Conservation (phyloP, 2,113 vertebrate species). For the Morone chrysops region DNA sequence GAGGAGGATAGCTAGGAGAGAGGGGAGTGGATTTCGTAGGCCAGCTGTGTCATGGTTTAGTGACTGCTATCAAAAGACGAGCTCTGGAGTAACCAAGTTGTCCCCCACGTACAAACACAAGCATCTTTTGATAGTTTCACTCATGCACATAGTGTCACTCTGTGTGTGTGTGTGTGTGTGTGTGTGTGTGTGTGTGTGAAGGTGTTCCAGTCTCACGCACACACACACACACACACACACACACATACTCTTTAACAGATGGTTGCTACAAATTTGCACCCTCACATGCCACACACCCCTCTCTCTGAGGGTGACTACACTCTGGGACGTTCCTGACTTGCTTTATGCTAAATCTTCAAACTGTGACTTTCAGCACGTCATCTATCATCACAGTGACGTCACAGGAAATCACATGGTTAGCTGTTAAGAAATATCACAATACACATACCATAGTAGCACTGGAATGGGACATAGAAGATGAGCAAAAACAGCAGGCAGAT, state of each 20-base stretch:
- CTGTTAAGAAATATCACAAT: neutral
- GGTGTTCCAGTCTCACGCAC: neutral
- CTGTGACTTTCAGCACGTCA: slow-evolving; percentile 29
- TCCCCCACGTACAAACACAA: slow-evolving; percentile 27
- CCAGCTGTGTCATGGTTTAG: slow-evolving; percentile 78
- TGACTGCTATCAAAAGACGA: slow-evolving; percentile 63
- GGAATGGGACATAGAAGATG: neutral
- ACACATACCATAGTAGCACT: neutral
- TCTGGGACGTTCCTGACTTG: slow-evolving; percentile 19
- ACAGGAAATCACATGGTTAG: slow-evolving; percentile 17
- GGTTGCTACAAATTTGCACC: slow-evolving; percentile 60
- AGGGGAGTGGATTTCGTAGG: slow-evolving; percentile 44
- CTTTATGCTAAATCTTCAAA: slow-evolving; percentile 31
- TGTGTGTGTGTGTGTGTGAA: neutral
- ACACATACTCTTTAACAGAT: slow-evolving; percentile 54
- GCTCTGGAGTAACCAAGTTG: slow-evolving; percentile 22
- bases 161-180: too few species aligned
- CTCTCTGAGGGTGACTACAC: neutral
- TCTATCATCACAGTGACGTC: slow-evolving; percentile 19
- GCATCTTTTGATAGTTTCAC: slow-evolving; percentile 43
- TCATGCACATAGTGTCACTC: slow-evolving; percentile 30
- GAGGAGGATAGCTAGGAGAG: neutral
- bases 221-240: neutral
- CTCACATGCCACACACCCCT: slow-evolving; percentile 1
- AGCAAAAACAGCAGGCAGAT: neutral